These are phyloP conservation scores for Calephelis virginiensis DNA, from an alignment of 1,140 invertebrate species.

Conservation along the genomic window DNA sequence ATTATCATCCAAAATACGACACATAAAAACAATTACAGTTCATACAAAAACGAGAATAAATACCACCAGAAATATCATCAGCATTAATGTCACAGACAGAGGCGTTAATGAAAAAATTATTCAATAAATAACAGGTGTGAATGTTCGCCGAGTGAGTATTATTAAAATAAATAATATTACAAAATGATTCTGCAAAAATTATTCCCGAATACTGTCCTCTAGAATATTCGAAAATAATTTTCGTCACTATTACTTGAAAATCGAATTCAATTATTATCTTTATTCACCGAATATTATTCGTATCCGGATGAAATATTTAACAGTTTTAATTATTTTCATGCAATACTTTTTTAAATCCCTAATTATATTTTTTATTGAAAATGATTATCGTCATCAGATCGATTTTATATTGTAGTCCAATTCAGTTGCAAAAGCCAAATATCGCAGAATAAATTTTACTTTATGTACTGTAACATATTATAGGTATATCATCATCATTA, in stretches of 20 bases:
- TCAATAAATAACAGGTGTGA: constrained; percentile 14
- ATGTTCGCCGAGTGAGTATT: constrained; percentile 1
- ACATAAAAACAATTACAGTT: background rate
- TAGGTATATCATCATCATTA: no score
- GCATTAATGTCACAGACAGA: constrained; percentile 8
- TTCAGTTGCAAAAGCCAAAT: no score
- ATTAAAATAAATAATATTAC: constrained; percentile 4
- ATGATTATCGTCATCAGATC: no score
- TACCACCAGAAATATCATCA: constrained; percentile 2
- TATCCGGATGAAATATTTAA: no score
- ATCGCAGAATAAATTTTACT: no score
- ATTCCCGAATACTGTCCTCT: constrained; percentile 1
- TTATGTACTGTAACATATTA: no score
- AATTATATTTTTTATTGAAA: no score
- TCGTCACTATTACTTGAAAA: constrained; percentile 5
- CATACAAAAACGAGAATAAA: background rate
- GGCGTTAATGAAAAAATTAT: constrained; percentile 10
- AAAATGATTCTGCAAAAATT: constrained; percentile 3
- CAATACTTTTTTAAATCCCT: no score
- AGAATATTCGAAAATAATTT: constrained; percentile 11
- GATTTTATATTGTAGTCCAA: no score
- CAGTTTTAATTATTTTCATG: no score
- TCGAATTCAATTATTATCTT: constrained; percentile 14
- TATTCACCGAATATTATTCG: background rate
- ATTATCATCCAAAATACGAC: background rate